A percentile compares a stretch with the other conserved stretches of the same genome.
phyloP scores from a whole-genome alignment of 2,113 vertebrate species.

The Eretmochelys imbricata region DNA sequence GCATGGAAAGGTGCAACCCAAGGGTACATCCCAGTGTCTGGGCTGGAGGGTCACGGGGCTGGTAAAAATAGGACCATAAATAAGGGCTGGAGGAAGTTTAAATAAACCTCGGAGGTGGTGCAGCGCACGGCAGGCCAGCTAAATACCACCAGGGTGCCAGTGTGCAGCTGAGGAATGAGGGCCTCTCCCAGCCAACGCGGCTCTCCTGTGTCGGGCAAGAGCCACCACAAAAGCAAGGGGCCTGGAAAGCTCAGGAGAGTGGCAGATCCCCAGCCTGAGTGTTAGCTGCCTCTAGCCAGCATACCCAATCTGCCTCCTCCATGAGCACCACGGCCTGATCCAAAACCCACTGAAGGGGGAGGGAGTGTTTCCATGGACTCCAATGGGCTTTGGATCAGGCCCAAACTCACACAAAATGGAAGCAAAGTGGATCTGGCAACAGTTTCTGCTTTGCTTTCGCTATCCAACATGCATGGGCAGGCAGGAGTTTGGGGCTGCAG shows the following conservation, averaged over 20 bases:
- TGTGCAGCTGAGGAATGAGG: neutral
- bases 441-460: neutral
- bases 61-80: accelerated
- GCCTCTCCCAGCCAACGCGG: neutral
- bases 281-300: too few species aligned
- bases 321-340: too few species aligned
- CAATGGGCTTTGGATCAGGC: too few species aligned
- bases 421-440: neutral
- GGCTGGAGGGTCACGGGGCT: accelerated
- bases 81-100: neutral
- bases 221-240: neutral
- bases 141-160: accelerated
- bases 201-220: neutral
- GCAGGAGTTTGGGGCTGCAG: neutral
- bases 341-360: too few species aligned
- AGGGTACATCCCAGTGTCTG: neutral
- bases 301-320: too few species aligned
- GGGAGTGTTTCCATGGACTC: too few species aligned
- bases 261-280: neutral
- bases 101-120: accelerated
- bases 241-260: neutral
- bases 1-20: neutral
- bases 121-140: accelerated
- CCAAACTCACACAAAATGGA: too few species aligned
- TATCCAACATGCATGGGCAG: too few species aligned